phyloP scores from a whole-genome alignment of 37 sponge, comb jelly and placozoan genomes.

The Beroe forskalii region DNA sequence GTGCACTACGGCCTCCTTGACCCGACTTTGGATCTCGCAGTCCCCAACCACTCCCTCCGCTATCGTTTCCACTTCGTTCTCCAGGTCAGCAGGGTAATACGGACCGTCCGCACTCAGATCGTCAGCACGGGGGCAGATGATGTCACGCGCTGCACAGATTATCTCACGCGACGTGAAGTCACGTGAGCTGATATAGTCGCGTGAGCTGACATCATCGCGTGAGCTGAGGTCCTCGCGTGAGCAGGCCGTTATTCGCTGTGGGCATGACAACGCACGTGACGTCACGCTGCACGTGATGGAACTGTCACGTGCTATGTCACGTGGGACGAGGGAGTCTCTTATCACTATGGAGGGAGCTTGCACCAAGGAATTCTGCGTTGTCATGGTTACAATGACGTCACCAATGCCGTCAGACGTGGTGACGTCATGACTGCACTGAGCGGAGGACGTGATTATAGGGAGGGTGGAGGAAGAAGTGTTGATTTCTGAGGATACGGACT shows the following conservation, averaged over 20 bases:
- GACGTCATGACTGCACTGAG: too few species aligned
- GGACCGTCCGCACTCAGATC: slow-evolving; percentile 48
- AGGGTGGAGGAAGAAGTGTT: not conserved
- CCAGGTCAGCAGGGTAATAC: slow-evolving; percentile 38
- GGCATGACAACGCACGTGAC: not conserved
- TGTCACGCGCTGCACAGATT: not conserved
- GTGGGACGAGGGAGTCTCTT: not conserved
- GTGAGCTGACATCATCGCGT: not conserved
- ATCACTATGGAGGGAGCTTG: not conserved
- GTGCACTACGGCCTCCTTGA: not conserved
- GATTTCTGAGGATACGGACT: not conserved
- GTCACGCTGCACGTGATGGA: not conserved
- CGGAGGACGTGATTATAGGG: not conserved
- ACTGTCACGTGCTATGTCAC: not conserved
- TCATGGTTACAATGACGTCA: not conserved
- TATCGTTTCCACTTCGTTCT: not conserved
- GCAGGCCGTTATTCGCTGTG: not conserved
- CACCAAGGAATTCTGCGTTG: too few species aligned
- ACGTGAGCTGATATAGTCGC: not conserved
- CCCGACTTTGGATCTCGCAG: slow-evolving; percentile 27
- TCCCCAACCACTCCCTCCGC: slow-evolving; percentile 38
- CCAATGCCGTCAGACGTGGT: not conserved
- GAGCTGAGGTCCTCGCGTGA: not conserved
- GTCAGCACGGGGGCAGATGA: not conserved
- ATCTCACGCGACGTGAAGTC: not conserved